A percentile compares a stretch with the other conserved stretches of the same genome.
These are phyloP conservation scores for Trachurus trachurus DNA, from an alignment of 2,797 vertebrate species.

Conservation along the genomic window DNA sequence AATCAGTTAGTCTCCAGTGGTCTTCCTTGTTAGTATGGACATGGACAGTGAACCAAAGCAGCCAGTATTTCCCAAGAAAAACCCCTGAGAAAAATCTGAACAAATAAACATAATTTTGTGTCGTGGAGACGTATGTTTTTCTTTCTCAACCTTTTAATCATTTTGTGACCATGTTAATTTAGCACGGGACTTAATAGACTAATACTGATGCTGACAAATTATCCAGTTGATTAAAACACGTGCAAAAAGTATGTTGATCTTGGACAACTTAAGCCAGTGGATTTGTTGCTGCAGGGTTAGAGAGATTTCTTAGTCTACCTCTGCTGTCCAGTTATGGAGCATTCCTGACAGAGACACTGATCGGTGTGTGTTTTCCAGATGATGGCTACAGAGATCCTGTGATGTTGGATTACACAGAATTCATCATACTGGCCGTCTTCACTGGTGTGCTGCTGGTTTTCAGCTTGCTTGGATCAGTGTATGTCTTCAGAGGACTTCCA, in stretches of 20 bases:
- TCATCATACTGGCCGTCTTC: conserved; percentile 38
- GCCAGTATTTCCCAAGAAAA: not conserved
- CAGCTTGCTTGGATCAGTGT: conserved; percentile 74
- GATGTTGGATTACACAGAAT: not conserved
- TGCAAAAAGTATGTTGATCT: not conserved
- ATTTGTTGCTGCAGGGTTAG: not conserved
- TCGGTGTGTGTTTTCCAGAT: conserved; percentile 67
- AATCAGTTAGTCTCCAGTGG: not conserved
- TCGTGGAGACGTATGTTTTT: not conserved
- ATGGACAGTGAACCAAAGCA: not conserved
- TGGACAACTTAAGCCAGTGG: not conserved
- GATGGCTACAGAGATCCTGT: conserved; percentile 22
- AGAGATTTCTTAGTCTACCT: conserved; percentile 12
- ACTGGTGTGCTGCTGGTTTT: conserved; percentile 74
- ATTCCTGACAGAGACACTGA: conserved; percentile 7
- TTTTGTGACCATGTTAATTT: not conserved
- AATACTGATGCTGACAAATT: not conserved
- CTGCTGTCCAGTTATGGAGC: conserved; percentile 16
- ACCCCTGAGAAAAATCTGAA: not conserved
- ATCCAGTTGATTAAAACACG: not conserved
- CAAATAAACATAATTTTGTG: not conserved
- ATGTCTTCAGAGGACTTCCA: conserved; percentile 78
- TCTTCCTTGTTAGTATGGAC: not conserved
- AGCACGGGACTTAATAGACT: not conserved
- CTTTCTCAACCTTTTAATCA: not conserved